These are phyloP conservation scores for Poecilia wingei DNA, from an alignment of 2,797 vertebrate species.

Conservation along the genomic window DNA sequence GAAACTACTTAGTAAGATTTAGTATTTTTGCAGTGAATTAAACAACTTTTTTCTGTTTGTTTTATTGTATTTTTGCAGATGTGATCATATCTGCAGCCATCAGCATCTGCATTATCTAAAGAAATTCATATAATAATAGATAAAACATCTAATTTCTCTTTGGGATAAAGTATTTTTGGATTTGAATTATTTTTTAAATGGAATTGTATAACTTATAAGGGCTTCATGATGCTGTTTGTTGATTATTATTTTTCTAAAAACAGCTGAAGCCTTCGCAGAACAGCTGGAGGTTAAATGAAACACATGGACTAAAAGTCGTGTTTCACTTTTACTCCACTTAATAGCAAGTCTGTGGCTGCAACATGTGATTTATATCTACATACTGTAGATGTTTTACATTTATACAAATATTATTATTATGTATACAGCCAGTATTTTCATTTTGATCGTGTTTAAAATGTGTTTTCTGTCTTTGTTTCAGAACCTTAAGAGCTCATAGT, in stretches of 20 bases:
- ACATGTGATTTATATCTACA: neutral
- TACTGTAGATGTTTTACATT: neutral
- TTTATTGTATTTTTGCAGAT: neutral
- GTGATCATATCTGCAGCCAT: too few relatives aligned
- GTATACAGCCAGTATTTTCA: neutral
- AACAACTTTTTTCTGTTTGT: neutral
- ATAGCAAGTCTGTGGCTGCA: neutral
- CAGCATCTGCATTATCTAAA: too few relatives aligned
- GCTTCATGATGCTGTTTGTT: neutral
- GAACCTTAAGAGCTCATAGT: conserved; percentile 46
- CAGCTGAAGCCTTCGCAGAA: neutral
- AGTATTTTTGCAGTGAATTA: too few relatives aligned
- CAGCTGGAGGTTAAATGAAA: neutral
- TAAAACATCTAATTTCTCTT: too few relatives aligned
- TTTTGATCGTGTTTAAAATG: conserved; percentile 10
- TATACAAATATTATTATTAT: neutral
- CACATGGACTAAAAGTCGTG: neutral
- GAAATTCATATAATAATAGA: too few relatives aligned
- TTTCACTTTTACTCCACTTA: neutral
- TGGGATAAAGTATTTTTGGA: too few relatives aligned
- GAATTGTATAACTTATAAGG: too few relatives aligned
- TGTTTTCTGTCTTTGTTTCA: conserved; percentile 63
- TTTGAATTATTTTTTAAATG: too few relatives aligned
- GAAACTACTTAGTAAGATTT: too few relatives aligned
- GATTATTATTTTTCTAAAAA: neutral